A percentile compares a stretch with the other conserved stretches of the same genome.
These are phyloP conservation scores for Scaptomyza caliginosa DNA, from an alignment of 2,888 invertebrate species.

Conservation along the genomic window DNA sequence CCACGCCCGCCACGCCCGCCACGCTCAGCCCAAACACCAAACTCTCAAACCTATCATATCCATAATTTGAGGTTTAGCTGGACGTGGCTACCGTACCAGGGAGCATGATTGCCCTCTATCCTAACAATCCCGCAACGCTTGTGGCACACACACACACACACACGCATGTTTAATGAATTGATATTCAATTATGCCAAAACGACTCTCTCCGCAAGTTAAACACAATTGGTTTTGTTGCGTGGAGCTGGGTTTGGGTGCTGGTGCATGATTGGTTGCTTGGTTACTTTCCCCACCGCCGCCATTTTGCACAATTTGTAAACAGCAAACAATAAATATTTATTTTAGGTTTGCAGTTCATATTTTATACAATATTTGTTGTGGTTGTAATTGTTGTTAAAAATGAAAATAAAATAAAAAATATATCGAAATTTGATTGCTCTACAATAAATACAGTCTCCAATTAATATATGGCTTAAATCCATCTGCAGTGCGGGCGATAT, in stretches of 20 bases:
- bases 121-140: slow-evolving; percentile 1
- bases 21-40: no score
- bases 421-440: background rate
- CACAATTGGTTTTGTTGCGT: slow-evolving; percentile 25
- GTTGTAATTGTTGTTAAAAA: slow-evolving; percentile 42
- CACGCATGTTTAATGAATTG: slow-evolving; percentile 69
- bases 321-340: slow-evolving; percentile 73
- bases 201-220: slow-evolving; percentile 27
- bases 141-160: slow-evolving; percentile 22
- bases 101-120: background rate
- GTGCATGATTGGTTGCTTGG: background rate
- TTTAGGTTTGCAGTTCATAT: slow-evolving; percentile 75
- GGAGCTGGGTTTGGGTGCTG: background rate
- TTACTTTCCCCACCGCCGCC: background rate
- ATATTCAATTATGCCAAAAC: slow-evolving; percentile 73
- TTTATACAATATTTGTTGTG: slow-evolving; percentile 63
- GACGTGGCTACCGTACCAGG: slow-evolving; percentile 8
- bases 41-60: slow-evolving; percentile 33
- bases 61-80: slow-evolving; percentile 52
- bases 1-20: no score
- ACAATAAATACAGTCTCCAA: no score
- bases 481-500: no score
- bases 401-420: slow-evolving; percentile 34
- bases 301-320: slow-evolving; percentile 14
- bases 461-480: no score